Evolutionary conservation across 1,140 invertebrate genomes (phyloP).

Genomic region (Amphibalanus amphitrite): DNA sequence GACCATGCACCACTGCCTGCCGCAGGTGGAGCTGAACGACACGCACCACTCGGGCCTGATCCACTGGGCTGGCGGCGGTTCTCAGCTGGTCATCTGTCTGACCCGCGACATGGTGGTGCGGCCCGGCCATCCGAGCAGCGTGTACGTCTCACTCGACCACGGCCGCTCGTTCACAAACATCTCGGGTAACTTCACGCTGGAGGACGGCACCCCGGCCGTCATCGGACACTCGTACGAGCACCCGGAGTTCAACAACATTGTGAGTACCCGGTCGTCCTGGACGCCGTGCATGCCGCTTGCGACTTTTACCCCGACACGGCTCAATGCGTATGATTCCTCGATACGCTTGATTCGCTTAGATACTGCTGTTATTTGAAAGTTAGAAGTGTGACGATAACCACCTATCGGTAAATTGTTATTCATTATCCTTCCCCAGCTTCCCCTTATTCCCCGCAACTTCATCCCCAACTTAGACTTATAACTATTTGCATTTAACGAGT

Average conservation of each 20-base stretch:
- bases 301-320: no score
- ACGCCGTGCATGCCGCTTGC: no score
- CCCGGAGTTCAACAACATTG: slow-evolving; percentile 30
- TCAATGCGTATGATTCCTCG: no score
- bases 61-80: slow-evolving; percentile 70
- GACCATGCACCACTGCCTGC: no score
- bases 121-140: slow-evolving; percentile 38
- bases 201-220: slow-evolving; percentile 32
- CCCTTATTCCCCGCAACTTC: no score
- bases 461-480: no score
- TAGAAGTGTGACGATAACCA: no score
- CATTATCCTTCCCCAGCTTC: no score
- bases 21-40: slow-evolving; percentile 45
- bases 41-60: slow-evolving; percentile 72
- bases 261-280: background rate
- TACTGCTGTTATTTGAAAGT: no score
- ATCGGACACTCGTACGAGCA: slow-evolving; percentile 71
- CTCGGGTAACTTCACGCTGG: slow-evolving; percentile 43
- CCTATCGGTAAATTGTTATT: no score
- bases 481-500: no score
- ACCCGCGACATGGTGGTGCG: slow-evolving; percentile 39
- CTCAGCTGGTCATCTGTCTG: slow-evolving; percentile 67
- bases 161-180: slow-evolving; percentile 58
- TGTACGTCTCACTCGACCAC: slow-evolving; percentile 74
- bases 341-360: no score